Evolutionary conservation across 2,113 vertebrate species (phyloP).

Genomic region (Aythya baeri): DNA sequence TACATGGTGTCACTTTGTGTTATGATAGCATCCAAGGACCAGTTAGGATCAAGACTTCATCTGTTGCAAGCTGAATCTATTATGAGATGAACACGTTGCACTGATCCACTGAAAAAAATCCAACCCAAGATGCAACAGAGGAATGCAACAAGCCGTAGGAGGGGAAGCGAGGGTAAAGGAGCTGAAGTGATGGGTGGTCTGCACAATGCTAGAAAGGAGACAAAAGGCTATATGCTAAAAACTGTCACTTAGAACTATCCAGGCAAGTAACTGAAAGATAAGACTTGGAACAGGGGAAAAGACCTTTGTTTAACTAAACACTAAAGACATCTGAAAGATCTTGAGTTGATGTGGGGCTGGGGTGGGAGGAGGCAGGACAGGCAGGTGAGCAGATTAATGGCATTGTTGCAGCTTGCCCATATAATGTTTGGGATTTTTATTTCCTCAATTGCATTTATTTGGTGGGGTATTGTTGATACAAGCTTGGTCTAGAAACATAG

Average conservation of each 20-base stretch:
- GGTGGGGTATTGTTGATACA: neutral
- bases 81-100: neutral
- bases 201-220: neutral
- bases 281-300: conserved; percentile 52
- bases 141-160: neutral
- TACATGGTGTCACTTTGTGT: conserved; percentile 8
- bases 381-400: conserved; percentile 26
- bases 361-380: conserved; percentile 41
- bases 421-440: neutral
- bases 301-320: conserved; percentile 23
- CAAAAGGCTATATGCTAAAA: conserved; percentile 7
- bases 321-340: conserved; percentile 32
- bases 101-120: conserved; percentile 25
- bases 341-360: conserved; percentile 17
- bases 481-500: neutral
- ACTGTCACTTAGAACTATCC: conserved; percentile 40
- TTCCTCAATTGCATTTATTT: neutral
- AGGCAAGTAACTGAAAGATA: conserved; percentile 29
- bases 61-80: neutral
- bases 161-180: neutral
- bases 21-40: neutral
- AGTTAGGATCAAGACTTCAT: neutral
- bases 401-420: conserved; percentile 43
- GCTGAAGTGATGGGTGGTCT: conserved; percentile 44
- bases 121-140: neutral